Conservation (phyloP, 2,113 vertebrate species). For the Phocoena phocoena region DNA sequence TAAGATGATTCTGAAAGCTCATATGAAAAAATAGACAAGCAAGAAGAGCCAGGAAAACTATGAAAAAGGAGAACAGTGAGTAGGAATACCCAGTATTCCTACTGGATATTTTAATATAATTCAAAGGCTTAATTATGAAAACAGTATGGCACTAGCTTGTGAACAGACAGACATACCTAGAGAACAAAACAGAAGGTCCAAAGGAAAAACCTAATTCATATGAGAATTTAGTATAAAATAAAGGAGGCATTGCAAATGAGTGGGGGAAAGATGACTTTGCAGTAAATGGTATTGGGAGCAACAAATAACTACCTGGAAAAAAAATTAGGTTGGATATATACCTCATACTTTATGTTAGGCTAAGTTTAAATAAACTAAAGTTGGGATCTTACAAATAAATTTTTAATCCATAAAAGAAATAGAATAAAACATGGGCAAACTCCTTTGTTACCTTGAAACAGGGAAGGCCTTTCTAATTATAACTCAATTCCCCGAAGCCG, state of each 20-base stretch:
- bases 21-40: not conserved
- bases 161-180: not conserved
- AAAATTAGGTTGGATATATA: not conserved
- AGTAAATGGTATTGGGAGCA: not conserved
- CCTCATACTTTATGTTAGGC: not conserved
- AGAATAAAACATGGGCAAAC: not conserved
- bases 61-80: not conserved
- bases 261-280: not conserved
- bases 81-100: not conserved
- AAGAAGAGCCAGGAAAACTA: not conserved
- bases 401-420: not conserved
- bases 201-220: not conserved
- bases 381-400: not conserved
- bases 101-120: not conserved
- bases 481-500: not conserved
- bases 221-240: not conserved
- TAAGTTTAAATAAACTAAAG: not conserved
- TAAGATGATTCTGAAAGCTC: not conserved
- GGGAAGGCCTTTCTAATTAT: not conserved
- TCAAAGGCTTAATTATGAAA: not conserved
- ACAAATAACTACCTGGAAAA: not conserved
- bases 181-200: not conserved
- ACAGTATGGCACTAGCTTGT: not conserved
- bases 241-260: not conserved
- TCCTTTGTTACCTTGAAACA: not conserved